These are phyloP conservation scores for Lepidonotus clava DNA, from an alignment of 2,888 invertebrate genomes.

Conservation along the genomic window DNA sequence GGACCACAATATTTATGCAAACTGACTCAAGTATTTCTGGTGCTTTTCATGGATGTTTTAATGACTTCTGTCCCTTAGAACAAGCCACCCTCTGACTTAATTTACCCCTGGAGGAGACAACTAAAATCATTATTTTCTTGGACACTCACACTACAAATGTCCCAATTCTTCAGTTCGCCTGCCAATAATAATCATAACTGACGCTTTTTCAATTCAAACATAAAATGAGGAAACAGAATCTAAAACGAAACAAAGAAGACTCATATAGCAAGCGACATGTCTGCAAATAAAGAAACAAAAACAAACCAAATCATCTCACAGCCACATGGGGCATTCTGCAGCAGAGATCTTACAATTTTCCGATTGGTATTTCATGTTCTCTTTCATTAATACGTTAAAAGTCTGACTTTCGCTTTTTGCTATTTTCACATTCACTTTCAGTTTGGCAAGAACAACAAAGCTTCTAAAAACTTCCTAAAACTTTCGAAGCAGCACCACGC, in stretches of 20 bases:
- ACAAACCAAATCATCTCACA: conserved; percentile 9
- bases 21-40: background rate
- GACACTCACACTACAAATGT: background rate
- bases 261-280: conserved; percentile 45
- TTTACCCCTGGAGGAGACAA: background rate
- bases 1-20: background rate
- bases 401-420: background rate
- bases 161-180: conserved; percentile 49
- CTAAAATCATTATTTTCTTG: background rate
- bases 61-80: background rate
- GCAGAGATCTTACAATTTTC: background rate
- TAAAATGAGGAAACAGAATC: conserved; percentile 21
- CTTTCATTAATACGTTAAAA: background rate
- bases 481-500: background rate
- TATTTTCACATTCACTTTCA: too few species aligned
- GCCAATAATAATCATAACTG: too few species aligned
- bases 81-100: background rate
- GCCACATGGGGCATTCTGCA: conserved; percentile 32
- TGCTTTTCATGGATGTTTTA: too few species aligned
- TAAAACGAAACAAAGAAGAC: conserved; percentile 29
- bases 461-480: background rate
- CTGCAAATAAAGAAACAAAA: conserved; percentile 47
- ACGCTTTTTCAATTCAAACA: background rate
- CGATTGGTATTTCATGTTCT: background rate
- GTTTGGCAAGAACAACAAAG: background rate